Conservation (phyloP, 2,113 vertebrate species). For the Poeciliopsis turrubarensis region DNA sequence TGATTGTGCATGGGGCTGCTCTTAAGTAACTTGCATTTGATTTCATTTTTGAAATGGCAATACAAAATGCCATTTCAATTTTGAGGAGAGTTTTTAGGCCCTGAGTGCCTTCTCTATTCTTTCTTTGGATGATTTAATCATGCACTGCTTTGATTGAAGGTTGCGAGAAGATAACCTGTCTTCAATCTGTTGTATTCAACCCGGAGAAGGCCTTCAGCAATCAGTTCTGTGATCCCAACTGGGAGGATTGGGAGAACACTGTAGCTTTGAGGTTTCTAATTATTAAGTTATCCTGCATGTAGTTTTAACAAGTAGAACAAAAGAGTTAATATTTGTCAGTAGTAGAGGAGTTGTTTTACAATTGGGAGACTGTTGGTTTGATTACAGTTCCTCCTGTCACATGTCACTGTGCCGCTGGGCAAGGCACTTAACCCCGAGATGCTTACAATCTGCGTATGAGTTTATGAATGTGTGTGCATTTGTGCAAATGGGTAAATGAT, state of each 20-base stretch:
- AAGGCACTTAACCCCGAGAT: no score
- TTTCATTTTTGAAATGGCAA: conserved; percentile 34
- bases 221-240: conserved; percentile 28
- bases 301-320: no score
- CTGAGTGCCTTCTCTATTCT: conserved; percentile 33
- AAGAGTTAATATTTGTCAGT: no score
- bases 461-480: no score
- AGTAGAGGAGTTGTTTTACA: no score
- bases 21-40: conserved; percentile 40
- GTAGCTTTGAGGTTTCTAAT: conserved; percentile 17
- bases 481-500: no score
- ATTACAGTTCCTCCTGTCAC: no score
- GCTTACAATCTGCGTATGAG: no score
- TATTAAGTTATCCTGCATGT: background rate
- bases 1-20: background rate
- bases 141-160: conserved; percentile 27
- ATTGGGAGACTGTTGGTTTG: no score
- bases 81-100: conserved; percentile 22
- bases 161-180: conserved; percentile 56
- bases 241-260: conserved; percentile 1
- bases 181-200: conserved; percentile 11
- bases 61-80: background rate
- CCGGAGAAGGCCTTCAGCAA: conserved; percentile 31
- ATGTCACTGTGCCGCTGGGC: no score
- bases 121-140: conserved; percentile 35